Evolutionary conservation across 2,113 vertebrate species (phyloP).

Genomic region (Australoheros scitulus): DNA sequence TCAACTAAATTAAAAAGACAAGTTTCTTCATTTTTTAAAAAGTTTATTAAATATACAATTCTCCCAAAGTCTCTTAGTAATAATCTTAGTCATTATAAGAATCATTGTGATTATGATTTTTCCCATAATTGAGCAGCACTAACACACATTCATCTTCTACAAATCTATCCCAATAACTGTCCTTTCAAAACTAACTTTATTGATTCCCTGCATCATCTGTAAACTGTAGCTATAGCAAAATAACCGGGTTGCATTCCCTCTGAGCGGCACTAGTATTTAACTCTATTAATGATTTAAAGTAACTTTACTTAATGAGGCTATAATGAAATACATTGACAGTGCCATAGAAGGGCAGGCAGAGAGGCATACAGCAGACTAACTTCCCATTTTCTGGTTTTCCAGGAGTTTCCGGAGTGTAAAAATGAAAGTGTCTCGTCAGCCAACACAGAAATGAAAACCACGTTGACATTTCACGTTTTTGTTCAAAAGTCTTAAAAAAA

Average conservation of each 20-base stretch:
- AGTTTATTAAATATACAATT: background rate
- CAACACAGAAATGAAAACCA: background rate
- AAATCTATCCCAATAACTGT: background rate
- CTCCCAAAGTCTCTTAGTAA: background rate
- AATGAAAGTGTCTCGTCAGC: constrained; percentile 2
- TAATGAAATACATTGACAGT: background rate
- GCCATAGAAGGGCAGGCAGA: background rate
- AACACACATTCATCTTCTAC: background rate
- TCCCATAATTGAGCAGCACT: too few species aligned
- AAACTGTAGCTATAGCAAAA: too few species aligned
- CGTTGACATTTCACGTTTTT: background rate
- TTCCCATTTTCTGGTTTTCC: constrained; percentile 21
- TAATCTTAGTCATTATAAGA: background rate
- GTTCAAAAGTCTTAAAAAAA: background rate
- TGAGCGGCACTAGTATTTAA: background rate
- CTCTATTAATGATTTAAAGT: background rate
- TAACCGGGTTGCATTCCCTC: too few species aligned
- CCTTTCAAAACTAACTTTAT: too few species aligned
- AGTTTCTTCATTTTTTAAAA: background rate
- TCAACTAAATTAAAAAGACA: too few species aligned
- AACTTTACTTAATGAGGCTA: background rate
- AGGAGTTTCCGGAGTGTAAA: background rate
- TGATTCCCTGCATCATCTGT: too few species aligned
- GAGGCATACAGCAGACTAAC: background rate
- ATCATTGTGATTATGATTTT: too few species aligned